Evolutionary conservation across 2,797 vertebrate genomes (phyloP), one percentile per base, ranked within the genome.

Genomic region (Pyrocephalus nanus): DNA sequence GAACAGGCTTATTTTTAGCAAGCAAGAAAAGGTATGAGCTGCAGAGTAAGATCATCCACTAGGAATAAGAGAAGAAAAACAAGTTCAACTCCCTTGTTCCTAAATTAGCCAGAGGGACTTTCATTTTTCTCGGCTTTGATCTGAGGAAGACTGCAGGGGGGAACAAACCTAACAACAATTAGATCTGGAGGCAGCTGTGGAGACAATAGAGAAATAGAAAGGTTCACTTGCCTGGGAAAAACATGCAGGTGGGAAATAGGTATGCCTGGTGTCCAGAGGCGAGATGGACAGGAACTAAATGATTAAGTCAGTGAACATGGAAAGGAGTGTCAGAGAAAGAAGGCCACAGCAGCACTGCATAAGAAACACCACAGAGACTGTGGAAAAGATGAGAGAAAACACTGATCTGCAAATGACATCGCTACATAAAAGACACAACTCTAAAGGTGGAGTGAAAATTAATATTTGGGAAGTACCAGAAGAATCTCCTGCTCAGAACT

Each of bases 1-100:
- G 70, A 91, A 50, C 54, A 85, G 78, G 70, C 66, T 90, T 96
- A 94, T 93, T 96, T 97, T 96, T 92, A 96, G 92, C 86, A 90
- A 88, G 77, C 27, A 78, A 78, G 51, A 65, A 90, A 91, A 93
- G 93, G 91, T 95, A 90, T 55, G 79, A 92, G 89, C 87, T 86
- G 83, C 54, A 88, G 43, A 86, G 62, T 75, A 93, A n/a, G 42
- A 95, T 70, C 55, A 78, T 81, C 79, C 87, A 76, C 62, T 64
- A 93, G 71, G 82, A 96, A 94, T 81, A 96, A 1, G 12, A 82
- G 86, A 86, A 94, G 93, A 93, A 91, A 92, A 96, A 96, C 91
- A 93, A 92, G 94, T 87, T 84, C 36, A 86, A 95, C 91, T 90
- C 85, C 89, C 71, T 84, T 60, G 47, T 84, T 92, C 36, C 79